Evolutionary conservation across 2,888 invertebrate species (phyloP), one percentile per base, ranked within the genome.

Genomic region (Ichneumon xanthorius): DNA sequence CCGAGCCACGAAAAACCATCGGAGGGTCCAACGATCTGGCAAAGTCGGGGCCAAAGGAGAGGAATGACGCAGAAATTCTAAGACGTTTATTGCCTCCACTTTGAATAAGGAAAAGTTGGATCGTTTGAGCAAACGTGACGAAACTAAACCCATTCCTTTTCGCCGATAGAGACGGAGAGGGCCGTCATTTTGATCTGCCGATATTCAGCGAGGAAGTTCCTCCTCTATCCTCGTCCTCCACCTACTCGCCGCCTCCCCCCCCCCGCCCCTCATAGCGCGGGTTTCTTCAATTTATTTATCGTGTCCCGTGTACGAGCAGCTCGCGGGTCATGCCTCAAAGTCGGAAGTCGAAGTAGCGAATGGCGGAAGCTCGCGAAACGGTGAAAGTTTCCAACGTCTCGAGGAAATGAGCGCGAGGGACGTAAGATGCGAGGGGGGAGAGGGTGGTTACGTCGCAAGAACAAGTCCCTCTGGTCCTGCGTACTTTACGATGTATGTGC

Each of bases 321-420:
- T 19, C 50, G 50, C 26, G n/a, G 65, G 86, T 88, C 87, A 81
- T 86, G 82, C 80, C 68, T 85, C 82, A 81, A 87, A 87, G 85
- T 68, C 85, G 78, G 82, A 87, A 79, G 87, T 90, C 80, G 79
- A 80, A 89, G 89, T 87, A 88, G 88, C 87, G 84, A 76, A 86
- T 61, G 82, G 73, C 84, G 86, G 77, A 83, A 80, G 83, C 81
- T 72, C 71, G 48, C 68, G 65, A 70, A 80, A 65, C 75, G 80
- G 85, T 76, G 86, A 87, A 87, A 87, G 86, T 87, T 87, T 87
- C 4, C 58, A 87, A 85, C 85, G 80, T 83, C 81, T 63, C 68
- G 68, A 71, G 83, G 82, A 85, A 85, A 87, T 83, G 81, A 87
- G 80, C 53, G 76, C 11, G 30, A 22, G 26, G 61, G 40, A 40